Evolutionary conservation across 2,888 invertebrate genomes (phyloP).

Genomic region (Drosophila monieri): DNA sequence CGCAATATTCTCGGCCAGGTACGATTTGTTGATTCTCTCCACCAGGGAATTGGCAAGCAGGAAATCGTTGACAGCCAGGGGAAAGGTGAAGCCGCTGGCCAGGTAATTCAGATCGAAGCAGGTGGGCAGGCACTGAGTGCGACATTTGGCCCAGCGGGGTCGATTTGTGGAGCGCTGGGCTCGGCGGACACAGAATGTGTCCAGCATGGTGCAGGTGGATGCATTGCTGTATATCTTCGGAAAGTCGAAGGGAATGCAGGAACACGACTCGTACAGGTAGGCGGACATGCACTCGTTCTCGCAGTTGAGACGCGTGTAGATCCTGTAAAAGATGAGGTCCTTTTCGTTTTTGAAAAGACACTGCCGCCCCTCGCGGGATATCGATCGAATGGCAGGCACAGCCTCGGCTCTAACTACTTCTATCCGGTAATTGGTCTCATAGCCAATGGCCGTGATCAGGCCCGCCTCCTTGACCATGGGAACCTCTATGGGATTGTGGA

Average conservation of each 20-base stretch:
- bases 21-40: slow-evolving; percentile 61
- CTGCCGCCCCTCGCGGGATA: slow-evolving; percentile 87
- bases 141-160: slow-evolving; percentile 56
- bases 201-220: slow-evolving; percentile 66
- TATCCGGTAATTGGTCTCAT: slow-evolving; percentile 88
- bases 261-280: slow-evolving; percentile 59
- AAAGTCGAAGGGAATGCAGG: slow-evolving; percentile 77
- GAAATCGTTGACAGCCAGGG: slow-evolving; percentile 69
- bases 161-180: slow-evolving; percentile 32
- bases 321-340: slow-evolving; percentile 87
- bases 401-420: slow-evolving; percentile 88
- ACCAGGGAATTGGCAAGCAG: slow-evolving; percentile 64
- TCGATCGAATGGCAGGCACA: slow-evolving; percentile 85
- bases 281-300: slow-evolving; percentile 86
- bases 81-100: slow-evolving; percentile 86
- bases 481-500: slow-evolving; percentile 91
- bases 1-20: slow-evolving; percentile 87
- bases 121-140: slow-evolving; percentile 87
- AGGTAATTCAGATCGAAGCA: slow-evolving; percentile 90
- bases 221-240: slow-evolving; percentile 87
- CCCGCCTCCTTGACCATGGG: slow-evolving; percentile 91
- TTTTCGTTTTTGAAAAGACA: slow-evolving; percentile 90
- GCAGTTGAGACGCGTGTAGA: slow-evolving; percentile 75
- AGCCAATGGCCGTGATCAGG: slow-evolving; percentile 88
- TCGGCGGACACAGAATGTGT: slow-evolving; percentile 51